These are phyloP conservation scores for Pyrgilauda ruficollis DNA, from an alignment of 2,113 vertebrate species.

Conservation along the genomic window DNA sequence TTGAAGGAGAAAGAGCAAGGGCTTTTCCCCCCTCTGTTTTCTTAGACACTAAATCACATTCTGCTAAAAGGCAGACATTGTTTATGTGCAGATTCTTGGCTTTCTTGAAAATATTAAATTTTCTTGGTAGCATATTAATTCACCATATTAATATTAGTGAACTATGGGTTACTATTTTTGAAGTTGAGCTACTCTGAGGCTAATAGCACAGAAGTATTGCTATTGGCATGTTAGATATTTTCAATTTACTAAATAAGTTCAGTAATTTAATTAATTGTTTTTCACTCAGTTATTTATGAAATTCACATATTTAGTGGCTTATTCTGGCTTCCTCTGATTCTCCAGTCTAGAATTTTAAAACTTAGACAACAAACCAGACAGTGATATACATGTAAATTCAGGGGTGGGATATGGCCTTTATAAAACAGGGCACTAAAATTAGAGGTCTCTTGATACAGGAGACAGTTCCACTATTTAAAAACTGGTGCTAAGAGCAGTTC, in stretches of 20 bases:
- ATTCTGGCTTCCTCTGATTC: neutral
- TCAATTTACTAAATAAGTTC: neutral
- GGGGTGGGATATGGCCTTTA: neutral
- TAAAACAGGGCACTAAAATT: neutral
- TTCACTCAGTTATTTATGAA: neutral
- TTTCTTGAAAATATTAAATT: neutral
- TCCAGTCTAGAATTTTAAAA: neutral
- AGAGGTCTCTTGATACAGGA: neutral
- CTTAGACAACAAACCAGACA: neutral
- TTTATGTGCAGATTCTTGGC: neutral
- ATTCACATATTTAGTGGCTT: neutral
- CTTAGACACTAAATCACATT: neutral
- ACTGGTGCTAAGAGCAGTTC: neutral
- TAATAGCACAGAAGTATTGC: neutral
- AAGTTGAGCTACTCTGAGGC: neutral
- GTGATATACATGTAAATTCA: neutral
- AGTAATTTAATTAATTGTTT: neutral
- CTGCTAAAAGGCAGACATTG: neutral
- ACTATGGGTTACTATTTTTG: neutral
- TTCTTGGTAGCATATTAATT: constrained; percentile 6
- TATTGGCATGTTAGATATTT: neutral
- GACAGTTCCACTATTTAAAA: neutral
- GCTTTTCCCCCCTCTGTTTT: neutral
- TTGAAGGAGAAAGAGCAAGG: neutral
- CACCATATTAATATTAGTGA: neutral